Conservation (phyloP, 2,113 vertebrate genomes). For the Alethe castanea region DNA sequence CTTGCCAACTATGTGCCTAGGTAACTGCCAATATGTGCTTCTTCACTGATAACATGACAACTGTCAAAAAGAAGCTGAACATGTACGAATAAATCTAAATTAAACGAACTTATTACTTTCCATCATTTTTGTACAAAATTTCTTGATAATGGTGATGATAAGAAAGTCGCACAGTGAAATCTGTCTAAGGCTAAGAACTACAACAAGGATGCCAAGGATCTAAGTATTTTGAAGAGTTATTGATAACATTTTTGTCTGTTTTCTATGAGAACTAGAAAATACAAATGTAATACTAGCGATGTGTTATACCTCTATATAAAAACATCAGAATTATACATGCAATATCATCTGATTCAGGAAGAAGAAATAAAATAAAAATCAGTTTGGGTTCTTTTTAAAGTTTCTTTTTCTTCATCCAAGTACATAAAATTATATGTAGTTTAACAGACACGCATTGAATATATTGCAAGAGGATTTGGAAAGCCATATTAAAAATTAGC, state of each 20-base stretch:
- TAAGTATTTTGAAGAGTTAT: background rate
- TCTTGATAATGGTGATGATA: background rate
- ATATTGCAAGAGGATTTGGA: background rate
- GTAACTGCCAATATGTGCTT: conserved; percentile 32
- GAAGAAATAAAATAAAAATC: background rate
- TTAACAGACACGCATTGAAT: background rate
- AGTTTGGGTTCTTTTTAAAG: background rate
- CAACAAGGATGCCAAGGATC: background rate
- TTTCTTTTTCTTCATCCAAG: background rate
- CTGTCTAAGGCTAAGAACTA: background rate
- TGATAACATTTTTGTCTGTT: background rate
- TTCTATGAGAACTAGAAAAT: background rate
- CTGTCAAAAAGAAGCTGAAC: conserved; percentile 36
- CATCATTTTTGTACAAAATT: background rate
- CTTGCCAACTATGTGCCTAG: conserved; percentile 50
- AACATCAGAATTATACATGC: background rate
- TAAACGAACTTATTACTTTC: conserved; percentile 15
- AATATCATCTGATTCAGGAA: background rate
- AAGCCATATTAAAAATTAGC: background rate
- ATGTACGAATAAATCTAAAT: conserved; percentile 12
- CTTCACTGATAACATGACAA: conserved; percentile 24
- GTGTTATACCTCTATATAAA: background rate
- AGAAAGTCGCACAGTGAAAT: background rate
- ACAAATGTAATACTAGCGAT: background rate
- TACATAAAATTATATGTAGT: background rate